Evolutionary conservation across 2,888 invertebrate genomes (phyloP), one percentile per base, ranked within the genome.

Genomic region (Didymodactylos carnosus): DNA sequence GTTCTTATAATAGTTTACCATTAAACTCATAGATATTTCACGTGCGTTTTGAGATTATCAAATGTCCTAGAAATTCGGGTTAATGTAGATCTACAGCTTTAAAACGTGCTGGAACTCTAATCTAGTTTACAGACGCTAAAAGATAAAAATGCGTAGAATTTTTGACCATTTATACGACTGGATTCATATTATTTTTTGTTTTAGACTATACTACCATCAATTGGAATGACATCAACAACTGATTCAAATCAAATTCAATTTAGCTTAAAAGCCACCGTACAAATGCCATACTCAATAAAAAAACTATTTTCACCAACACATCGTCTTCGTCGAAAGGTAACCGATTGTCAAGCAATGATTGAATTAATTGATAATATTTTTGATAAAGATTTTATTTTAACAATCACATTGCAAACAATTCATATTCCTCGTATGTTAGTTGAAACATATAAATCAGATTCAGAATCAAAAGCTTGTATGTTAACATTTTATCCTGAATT

Each of bases 401-500:
- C 81, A 43, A 80, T 84, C 71, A 79, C 79, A 25, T 79, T 84
- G 29, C 81, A 82, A 10, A 83, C 84, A 75, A 79, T 83, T 53
- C 83, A 84, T 76, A 82, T 82, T 13, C 84, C 85, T 5, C 77
- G 84, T 71, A 81, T 85, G 81, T 84, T 84, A 81, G 81, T 83
- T 13, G 84, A 85, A 78, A 78, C 78, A 69, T 78, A 80, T 27
- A 27, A 49, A 72, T 78, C 79, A n/a, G 43, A 25, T 40, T 29
- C 19, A 29, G 19, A 39, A 8, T 49, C 49, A 43, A 23, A 72
- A n/a, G 70, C 71, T 75, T 71, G 70, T 35, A 49, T 76, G 62
- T 76, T 84, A 78, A 81, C 83, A 27, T 83, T 84, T 77, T 83
- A 84, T 77, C 85, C 85, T 0, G 82, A 82, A 77, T 84, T 84